These are phyloP conservation scores for Eueremaeus valkanovi DNA, from an alignment of 2,888 invertebrate species.

Conservation along the genomic window DNA sequence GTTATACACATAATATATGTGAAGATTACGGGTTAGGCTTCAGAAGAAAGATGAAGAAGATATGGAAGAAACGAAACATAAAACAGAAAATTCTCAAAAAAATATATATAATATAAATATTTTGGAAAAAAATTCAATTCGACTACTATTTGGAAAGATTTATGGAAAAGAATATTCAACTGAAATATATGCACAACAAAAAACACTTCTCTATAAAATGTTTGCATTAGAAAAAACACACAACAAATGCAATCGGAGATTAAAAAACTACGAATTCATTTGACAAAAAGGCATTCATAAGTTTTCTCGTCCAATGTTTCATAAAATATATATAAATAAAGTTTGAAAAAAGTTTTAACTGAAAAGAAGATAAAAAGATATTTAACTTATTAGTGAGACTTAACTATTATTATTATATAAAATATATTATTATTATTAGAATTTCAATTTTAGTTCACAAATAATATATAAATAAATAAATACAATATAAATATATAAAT, in stretches of 20 bases:
- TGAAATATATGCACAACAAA: background rate
- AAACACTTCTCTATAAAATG: background rate
- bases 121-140: background rate
- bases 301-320: constrained; percentile 25
- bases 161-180: background rate
- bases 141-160: background rate
- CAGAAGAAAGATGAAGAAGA: no score
- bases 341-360: background rate
- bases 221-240: background rate
- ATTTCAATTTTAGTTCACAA: background rate
- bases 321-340: background rate
- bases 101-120: background rate
- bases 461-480: background rate
- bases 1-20: no score
- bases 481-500: constrained; percentile 1
- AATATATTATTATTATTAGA: constrained; percentile 3
- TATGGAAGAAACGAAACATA: no score
- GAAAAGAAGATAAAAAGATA: constrained; percentile 11
- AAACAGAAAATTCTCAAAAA: no score
- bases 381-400: constrained; percentile 19
- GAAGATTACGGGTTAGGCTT: no score
- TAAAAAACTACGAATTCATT: background rate
- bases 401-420: background rate
- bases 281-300: background rate
- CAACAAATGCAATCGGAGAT: background rate